These are phyloP conservation scores for Phenganax marumi DNA, from an alignment of 92 coral and sea anemone species.

Conservation along the genomic window DNA sequence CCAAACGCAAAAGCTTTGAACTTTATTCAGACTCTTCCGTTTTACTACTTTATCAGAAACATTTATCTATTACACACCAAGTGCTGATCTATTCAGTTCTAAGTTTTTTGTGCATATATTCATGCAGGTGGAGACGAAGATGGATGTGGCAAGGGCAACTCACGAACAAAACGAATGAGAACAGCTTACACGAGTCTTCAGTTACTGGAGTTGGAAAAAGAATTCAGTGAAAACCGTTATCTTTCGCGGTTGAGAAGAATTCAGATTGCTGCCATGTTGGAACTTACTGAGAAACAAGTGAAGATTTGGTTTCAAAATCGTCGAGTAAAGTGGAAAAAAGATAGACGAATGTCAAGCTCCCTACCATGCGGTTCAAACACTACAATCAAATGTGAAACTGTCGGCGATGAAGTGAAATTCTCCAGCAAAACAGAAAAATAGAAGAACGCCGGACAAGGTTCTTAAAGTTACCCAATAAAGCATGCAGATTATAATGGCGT, in stretches of 20 bases:
- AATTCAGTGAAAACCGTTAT: slow-evolving; percentile 96
- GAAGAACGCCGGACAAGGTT: background rate
- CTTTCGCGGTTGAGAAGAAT: slow-evolving; percentile 88
- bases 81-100: no score
- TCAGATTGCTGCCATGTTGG: slow-evolving; percentile 93
- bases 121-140: slow-evolving; percentile 75
- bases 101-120: slow-evolving; percentile 23
- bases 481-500: background rate
- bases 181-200: slow-evolving; percentile 98
- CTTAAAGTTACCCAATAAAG: background rate
- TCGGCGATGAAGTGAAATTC: background rate
- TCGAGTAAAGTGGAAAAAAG: slow-evolving; percentile 98
- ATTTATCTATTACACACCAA: no score
- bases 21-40: no score
- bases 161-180: slow-evolving; percentile 91
- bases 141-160: slow-evolving; percentile 67
- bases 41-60: no score
- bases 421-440: background rate
- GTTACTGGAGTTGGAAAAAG: slow-evolving; percentile 86
- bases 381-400: slow-evolving; percentile 34
- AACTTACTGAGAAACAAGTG: slow-evolving; percentile 93
- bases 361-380: background rate
- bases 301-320: slow-evolving; percentile 99
- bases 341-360: slow-evolving; percentile 47
- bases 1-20: no score